Percentiles rank a stretch among this genome's conserved stretches.
phyloP scores from a whole-genome alignment of 2,888 invertebrate species.

The Syrista parreyssii region DNA sequence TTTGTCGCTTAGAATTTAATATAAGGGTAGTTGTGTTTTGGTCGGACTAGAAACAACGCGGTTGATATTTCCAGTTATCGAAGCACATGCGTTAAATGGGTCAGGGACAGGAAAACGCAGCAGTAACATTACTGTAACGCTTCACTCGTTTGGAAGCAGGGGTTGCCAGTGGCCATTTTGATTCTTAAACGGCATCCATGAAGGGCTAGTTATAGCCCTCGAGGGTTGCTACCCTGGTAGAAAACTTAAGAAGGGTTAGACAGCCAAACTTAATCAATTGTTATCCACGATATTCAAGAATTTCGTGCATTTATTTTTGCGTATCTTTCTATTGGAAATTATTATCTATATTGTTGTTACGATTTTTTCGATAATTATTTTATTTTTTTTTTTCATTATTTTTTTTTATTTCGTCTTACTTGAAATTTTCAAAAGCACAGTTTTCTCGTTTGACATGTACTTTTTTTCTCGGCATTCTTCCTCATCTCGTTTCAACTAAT shows the following conservation, averaged over 20 bases:
- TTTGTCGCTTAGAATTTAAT: background rate
- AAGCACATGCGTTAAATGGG: slow-evolving; percentile 13
- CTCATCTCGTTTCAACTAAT: slow-evolving; percentile 39
- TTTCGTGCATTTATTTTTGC: background rate
- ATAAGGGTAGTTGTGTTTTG: background rate
- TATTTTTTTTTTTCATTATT: background rate
- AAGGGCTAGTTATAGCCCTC: slow-evolving; percentile 16
- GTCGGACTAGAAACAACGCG: background rate
- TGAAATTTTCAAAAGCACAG: background rate
- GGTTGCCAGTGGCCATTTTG: slow-evolving; percentile 24
- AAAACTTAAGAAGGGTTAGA: background rate
- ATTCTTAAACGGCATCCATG: slow-evolving; percentile 23
- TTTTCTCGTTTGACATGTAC: background rate
- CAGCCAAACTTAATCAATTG: background rate
- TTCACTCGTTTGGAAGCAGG: slow-evolving; percentile 6
- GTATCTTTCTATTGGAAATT: too few species aligned
- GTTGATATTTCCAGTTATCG: background rate
- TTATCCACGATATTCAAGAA: background rate
- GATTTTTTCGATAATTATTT: background rate
- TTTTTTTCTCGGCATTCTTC: background rate
- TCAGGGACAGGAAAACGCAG: slow-evolving; percentile 10
- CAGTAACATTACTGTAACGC: slow-evolving; percentile 3
- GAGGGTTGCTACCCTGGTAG: background rate
- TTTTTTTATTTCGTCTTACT: background rate
- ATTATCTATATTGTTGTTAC: background rate